Conservation (phyloP, 1,140 invertebrate species). For the Ridgeia piscesae region DNA sequence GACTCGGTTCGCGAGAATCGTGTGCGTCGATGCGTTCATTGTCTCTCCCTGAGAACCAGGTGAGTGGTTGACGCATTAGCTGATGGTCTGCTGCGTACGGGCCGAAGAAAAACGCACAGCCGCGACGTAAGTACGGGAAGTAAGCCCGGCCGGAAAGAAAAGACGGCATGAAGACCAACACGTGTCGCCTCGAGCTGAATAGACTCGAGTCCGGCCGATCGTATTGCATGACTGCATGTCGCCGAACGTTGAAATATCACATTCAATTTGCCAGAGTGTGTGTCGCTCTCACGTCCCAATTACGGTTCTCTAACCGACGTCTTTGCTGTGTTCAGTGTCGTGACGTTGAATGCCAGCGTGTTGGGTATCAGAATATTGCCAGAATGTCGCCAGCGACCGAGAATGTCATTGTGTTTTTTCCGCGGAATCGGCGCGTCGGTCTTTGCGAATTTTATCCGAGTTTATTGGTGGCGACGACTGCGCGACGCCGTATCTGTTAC, state of each 20-base stretch:
- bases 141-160: background rate
- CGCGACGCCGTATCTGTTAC: background rate
- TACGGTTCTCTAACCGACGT: background rate
- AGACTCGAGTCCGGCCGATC: background rate
- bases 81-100: background rate
- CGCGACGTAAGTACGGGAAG: background rate
- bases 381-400: background rate
- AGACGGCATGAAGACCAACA: background rate
- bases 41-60: too few species aligned
- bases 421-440: background rate
- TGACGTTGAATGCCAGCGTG: background rate
- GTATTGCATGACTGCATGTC: background rate
- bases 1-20: background rate
- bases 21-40: background rate
- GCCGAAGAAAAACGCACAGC: background rate
- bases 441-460: too few species aligned
- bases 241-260: background rate
- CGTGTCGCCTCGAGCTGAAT: background rate
- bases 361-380: background rate
- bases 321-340: background rate
- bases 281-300: background rate
- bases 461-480: too few species aligned
- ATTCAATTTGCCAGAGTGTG: background rate
- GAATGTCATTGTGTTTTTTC: background rate
- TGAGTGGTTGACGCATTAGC: too few species aligned